Conservation (phyloP, 92 coral and sea anemone genomes). For the Anthopleura xanthogrammica region DNA sequence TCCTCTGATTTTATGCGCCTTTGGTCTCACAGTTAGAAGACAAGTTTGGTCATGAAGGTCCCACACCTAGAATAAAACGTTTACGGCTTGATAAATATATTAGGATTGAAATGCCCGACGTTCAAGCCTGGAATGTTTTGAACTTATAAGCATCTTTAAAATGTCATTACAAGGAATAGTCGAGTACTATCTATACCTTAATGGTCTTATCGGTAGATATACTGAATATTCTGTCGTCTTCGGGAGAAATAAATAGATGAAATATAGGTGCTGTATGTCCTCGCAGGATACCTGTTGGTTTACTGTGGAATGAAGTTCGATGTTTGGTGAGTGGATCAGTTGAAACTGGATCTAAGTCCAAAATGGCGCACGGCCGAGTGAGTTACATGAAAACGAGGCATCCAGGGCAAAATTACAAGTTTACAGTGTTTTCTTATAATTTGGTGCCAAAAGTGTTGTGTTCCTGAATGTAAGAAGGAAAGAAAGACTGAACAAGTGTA, state of each 20-base stretch:
- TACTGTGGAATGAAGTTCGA: slow-evolving; percentile 42
- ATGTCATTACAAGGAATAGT: too few species aligned
- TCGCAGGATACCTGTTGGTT: slow-evolving; percentile 92
- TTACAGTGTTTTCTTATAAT: too few species aligned
- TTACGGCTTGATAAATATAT: too few species aligned
- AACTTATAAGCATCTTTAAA: too few species aligned
- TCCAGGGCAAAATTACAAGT: too few species aligned
- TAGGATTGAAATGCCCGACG: neutral
- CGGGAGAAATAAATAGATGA: slow-evolving; percentile 83
- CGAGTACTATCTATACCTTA: slow-evolving; percentile 53
- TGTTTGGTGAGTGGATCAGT: neutral
- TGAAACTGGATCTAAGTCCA: too few species aligned
- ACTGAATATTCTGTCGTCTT: slow-evolving; percentile 94
- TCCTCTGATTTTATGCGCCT: slow-evolving; percentile 95
- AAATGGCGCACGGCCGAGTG: too few species aligned
- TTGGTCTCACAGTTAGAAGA: slow-evolving; percentile 87
- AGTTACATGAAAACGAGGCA: too few species aligned
- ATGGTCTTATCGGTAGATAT: slow-evolving; percentile 94
- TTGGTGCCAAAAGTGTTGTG: too few species aligned
- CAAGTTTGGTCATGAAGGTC: slow-evolving; percentile 96
- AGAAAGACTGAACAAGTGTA: too few species aligned
- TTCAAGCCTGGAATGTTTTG: too few species aligned
- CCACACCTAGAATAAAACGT: slow-evolving; percentile 73
- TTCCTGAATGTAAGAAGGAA: too few species aligned
- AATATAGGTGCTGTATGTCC: slow-evolving; percentile 99